Evolutionary conservation across 2,888 invertebrate genomes (phyloP).

Genomic region (Pseudococcus jackbeardsleyi): DNA sequence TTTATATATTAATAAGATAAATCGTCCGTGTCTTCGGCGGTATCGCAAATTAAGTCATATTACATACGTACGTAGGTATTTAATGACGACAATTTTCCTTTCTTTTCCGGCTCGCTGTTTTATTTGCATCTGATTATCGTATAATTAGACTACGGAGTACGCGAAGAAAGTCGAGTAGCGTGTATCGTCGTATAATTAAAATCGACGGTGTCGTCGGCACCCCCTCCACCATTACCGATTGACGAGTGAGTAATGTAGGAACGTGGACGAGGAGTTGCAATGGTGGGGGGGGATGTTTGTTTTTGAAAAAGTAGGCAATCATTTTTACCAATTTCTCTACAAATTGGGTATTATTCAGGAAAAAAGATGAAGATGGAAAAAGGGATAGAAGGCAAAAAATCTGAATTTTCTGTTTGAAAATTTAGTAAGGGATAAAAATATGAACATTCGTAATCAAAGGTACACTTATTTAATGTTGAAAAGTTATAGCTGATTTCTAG

Average conservation of each 20-base stretch:
- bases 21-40: not conserved
- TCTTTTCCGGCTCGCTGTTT: not conserved
- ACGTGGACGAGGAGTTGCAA: not conserved
- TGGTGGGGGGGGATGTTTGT: no score
- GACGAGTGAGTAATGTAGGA: not conserved
- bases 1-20: not conserved
- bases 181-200: slow-evolving; percentile 5
- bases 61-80: not conserved
- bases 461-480: no score
- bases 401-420: not conserved
- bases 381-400: no score
- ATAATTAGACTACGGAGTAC: not conserved
- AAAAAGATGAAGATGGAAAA: no score
- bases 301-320: no score
- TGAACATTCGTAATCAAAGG: no score
- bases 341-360: no score
- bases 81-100: not conserved
- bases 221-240: not conserved
- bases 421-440: no score
- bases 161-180: not conserved
- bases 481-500: no score
- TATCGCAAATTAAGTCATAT: not conserved
- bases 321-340: no score
- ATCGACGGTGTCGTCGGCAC: not conserved
- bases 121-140: slow-evolving; percentile 28